These are phyloP conservation scores for Archocentrus centrarchus DNA, from an alignment of 2,113 vertebrate species.

Conservation along the genomic window DNA sequence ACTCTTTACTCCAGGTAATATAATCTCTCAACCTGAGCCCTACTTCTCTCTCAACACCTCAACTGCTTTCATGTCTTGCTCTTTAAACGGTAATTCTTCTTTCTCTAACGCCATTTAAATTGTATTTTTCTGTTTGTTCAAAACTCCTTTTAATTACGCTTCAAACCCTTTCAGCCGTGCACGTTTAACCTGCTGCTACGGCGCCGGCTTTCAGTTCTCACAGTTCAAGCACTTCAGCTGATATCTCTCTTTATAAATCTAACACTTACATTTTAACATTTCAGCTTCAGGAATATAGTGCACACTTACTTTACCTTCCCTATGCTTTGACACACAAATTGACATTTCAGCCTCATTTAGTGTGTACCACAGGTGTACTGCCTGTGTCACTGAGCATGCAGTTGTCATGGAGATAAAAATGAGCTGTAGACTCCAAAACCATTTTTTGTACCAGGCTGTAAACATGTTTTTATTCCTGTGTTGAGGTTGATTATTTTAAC, in stretches of 20 bases:
- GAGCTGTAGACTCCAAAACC: neutral
- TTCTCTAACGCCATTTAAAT: rapidly evolving
- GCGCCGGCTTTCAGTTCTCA: neutral
- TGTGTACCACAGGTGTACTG: neutral
- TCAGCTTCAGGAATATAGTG: neutral
- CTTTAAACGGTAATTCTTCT: neutral
- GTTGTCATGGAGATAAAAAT: neutral
- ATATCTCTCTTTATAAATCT: neutral
- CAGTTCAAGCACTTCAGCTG: neutral
- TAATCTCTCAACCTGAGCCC: neutral
- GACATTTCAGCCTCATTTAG: neutral
- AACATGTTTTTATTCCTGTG: neutral
- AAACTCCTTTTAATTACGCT: neutral
- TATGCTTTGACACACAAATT: neutral
- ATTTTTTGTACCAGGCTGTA: neutral
- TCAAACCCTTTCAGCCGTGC: neutral
- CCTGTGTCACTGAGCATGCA: neutral
- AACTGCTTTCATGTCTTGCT: neutral
- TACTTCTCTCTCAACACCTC: neutral
- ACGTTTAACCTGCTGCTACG: neutral
- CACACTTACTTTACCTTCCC: neutral
- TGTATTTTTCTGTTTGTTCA: neutral
- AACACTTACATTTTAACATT: neutral
- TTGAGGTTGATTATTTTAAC: neutral
- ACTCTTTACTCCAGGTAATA: constrained; percentile 69